Evolutionary conservation across 2,797 vertebrate genomes (phyloP), one percentile per base, ranked within the genome.

Genomic region (Notolepis coatsorum): DNA sequence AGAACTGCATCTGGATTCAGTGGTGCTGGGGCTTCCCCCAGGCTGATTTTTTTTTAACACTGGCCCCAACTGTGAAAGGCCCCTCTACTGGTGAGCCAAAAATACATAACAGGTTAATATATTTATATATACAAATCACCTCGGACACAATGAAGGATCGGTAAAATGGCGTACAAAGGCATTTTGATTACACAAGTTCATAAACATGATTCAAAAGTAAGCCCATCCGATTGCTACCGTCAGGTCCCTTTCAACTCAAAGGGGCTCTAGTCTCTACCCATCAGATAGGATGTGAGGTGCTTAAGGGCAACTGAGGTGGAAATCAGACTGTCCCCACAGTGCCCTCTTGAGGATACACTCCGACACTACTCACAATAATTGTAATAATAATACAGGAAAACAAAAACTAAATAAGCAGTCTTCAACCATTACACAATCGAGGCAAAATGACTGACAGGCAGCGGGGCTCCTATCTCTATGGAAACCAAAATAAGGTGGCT

Each of bases 1-100:
- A 88, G 77, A 90, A 92, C 90, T 92, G 91, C 89, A 92, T 93
- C 90, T 88, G 87, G 75, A 84, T 87, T 87, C 77, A 89, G 80
- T 84, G 81, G 73, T 75, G 73, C 80, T 71, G 57, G 75, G 78
- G 81, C 77, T 67, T 57, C 30, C 71, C 82, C 81, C 67, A 77
- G 73, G 65, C 73, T 77, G 48, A 74, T 80, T 58, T 70, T 56
- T 59, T 38, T 55, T 47, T 51, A 13, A 81, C 80, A 81, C 65
- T 68, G 56, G 57, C 79, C 84, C 79, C 80, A 46, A 82, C 80
- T 86, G 80, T 75, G 78, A 79, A 84, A 85, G 76, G 82, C 79
- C 79, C 77, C 56, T 71, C 77, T 73, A 86, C 58, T 62, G 79
- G 77, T 86, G 85, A 85, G 88, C 86, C 86, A 66, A 90, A 37